Evolutionary conservation across 1,140 invertebrate species (phyloP).

Genomic region (Drosophila parabipectinata): DNA sequence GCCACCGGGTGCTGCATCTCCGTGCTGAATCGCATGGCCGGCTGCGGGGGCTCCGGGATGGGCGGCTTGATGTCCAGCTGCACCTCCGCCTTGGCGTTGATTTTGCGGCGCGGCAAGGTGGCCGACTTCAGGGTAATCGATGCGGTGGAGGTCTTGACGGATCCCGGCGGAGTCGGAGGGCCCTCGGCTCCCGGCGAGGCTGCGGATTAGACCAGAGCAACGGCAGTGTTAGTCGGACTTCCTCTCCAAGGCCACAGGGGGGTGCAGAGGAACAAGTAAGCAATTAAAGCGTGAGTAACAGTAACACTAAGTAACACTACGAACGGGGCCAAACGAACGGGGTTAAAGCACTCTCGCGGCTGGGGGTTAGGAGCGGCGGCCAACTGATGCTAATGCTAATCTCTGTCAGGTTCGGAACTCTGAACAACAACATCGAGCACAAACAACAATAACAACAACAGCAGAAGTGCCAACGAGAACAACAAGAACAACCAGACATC

Average conservation of each 20-base stretch:
- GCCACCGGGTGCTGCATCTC: slow-evolving; percentile 84
- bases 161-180: slow-evolving; percentile 63
- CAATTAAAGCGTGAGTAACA: slow-evolving; percentile 51
- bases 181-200: slow-evolving; percentile 69
- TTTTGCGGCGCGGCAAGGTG: slow-evolving; percentile 87
- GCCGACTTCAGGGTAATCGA: slow-evolving; percentile 88
- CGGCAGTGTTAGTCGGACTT: neutral
- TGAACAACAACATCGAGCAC: slow-evolving; percentile 50
- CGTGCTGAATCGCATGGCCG: slow-evolving; percentile 80
- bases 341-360: slow-evolving; percentile 19
- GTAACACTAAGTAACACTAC: slow-evolving; percentile 19
- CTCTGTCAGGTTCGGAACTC: slow-evolving; percentile 11
- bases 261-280: slow-evolving; percentile 36
- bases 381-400: slow-evolving; percentile 16
- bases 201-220: slow-evolving; percentile 25
- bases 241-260: neutral
- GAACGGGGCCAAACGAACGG: slow-evolving; percentile 1
- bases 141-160: slow-evolving; percentile 86
- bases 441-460: slow-evolving; percentile 19
- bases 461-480: slow-evolving; percentile 18
- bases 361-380: slow-evolving; percentile 24
- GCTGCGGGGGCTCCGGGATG: slow-evolving; percentile 66
- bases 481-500: slow-evolving; percentile 25
- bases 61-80: slow-evolving; percentile 85
- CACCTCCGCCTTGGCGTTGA: slow-evolving; percentile 88